Conservation (phyloP, 2,888 invertebrate genomes). For the Amphimallon solstitiale region DNA sequence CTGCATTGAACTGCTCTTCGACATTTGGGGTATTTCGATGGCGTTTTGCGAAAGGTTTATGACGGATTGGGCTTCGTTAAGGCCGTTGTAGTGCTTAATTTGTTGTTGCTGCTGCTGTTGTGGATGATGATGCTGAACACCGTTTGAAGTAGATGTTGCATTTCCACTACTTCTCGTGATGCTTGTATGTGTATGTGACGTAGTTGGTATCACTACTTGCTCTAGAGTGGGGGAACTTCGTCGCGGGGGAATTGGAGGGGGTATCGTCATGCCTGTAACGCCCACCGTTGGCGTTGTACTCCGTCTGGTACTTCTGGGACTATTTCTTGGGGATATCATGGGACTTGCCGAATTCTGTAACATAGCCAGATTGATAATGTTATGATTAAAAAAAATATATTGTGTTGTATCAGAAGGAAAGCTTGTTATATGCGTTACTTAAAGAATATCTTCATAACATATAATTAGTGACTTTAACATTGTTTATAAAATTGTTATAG, state of each 20-base stretch:
- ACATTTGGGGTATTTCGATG: conserved; percentile 52
- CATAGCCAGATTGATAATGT: no score
- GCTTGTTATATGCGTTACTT: no score
- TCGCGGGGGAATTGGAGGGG: conserved; percentile 74
- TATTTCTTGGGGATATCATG: conserved; percentile 69
- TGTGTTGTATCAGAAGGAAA: no score
- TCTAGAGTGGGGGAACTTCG: conserved; percentile 66
- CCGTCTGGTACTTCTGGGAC: conserved; percentile 64
- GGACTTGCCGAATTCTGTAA: conserved; percentile 66
- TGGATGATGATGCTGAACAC: conserved; percentile 14
- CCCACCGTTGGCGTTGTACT: conserved; percentile 58
- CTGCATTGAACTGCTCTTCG: conserved; percentile 61
- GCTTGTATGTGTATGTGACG: conserved; percentile 45
- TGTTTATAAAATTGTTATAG: no score
- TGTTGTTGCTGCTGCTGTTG: no score
- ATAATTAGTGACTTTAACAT: no score
- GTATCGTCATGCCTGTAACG: conserved; percentile 57
- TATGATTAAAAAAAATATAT: no score
- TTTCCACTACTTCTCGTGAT: conserved; percentile 44
- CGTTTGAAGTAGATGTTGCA: conserved; percentile 39
- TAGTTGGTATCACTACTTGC: conserved; percentile 51
- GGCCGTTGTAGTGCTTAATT: conserved; percentile 45
- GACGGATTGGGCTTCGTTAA: conserved; percentile 58
- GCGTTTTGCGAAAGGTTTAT: conserved; percentile 54
- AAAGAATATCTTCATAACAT: no score